Base-by-base conservation (phyloP, 1,140 invertebrate genomes). In the Drosophila lacteicornis region DNA sequence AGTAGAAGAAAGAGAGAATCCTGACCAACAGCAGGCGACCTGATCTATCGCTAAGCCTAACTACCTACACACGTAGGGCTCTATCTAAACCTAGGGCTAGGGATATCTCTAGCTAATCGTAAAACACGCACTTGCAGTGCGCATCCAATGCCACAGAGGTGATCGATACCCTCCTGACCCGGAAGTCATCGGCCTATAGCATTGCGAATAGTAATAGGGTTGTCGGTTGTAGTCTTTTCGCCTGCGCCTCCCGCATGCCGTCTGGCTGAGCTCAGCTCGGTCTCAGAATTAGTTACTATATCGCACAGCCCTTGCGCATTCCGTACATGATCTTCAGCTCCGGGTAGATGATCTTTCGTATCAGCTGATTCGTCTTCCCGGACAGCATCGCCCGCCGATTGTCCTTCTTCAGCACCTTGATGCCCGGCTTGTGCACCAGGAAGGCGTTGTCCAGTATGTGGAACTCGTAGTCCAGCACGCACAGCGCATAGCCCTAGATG, bases 371-470 rank as follows among this genome's bases (percentile, higher is more conserved):
- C 66, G 97, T 97, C 81, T 96, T 96, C 15, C 94, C 94, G 3
- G 96, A 96, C 36, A 97, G 93, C 79, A 95, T 94, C 27, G 96
- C 96, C 27, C 97, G 93, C 65, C 95, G 95, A 15, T 95, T 93
- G 86, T 97, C 96, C 87, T 96, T 96, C 84, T 95, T 96, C 83
- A 95, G 95, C 30, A 96, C 94, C 91, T 98, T 98, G 55, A 98
- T 97, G 19, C 97, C 97, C 0, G 97, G 97, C 68, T 97, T 96
- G 93, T 98, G 97, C 4, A 97, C 96, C 13, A 98, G 94, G 92
- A 98, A 98, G 8, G 96, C 97, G 92, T 98, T 98, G 93, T 98
- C 97, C 79, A 98, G 90, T 78, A 98, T 98, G 91, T 97, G 95
- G 91, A 98, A 98, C 82, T 98, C 97, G 90, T 98, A 98, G 92